Evolutionary conservation across 2,797 vertebrate genomes (phyloP).

Genomic region (Myotis pilosus): DNA sequence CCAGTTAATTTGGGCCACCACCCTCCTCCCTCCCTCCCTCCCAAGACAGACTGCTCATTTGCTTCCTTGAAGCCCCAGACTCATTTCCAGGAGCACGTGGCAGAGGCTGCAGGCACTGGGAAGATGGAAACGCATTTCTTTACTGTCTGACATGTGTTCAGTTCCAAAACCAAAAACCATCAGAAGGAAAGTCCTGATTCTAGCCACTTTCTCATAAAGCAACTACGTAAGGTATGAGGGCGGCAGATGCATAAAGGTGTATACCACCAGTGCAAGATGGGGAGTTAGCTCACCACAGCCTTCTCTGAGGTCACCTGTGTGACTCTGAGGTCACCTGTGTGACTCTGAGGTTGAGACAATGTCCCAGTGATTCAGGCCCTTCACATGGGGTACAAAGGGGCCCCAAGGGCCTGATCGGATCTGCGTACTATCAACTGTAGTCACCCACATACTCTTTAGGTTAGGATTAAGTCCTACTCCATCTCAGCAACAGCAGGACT

Average conservation of each 20-base stretch:
- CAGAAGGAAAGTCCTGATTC: neutral
- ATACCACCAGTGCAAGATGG: too few species aligned
- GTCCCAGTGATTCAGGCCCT: too few species aligned
- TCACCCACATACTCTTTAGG: neutral
- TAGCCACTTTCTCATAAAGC: neutral
- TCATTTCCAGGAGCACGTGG: neutral
- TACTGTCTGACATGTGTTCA: neutral
- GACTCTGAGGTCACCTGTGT: too few species aligned
- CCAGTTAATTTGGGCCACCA: neutral
- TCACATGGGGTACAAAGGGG: fast-evolving
- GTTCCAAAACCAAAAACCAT: neutral
- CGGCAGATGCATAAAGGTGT: neutral
- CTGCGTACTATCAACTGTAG: fast-evolving
- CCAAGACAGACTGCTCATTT: neutral
- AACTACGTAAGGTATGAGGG: fast-evolving
- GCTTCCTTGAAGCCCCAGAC: neutral
- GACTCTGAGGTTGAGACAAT: too few species aligned
- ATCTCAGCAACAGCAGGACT: neutral
- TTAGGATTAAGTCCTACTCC: neutral
- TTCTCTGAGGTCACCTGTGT: fast-evolving
- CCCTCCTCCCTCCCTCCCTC: neutral
- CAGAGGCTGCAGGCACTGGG: neutral
- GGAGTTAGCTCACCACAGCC: fast-evolving
- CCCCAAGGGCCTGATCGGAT: neutral
- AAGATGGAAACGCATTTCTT: neutral